phyloP scores from a whole-genome alignment of 2,797 vertebrate species.

The Bucorvus abyssinicus region DNA sequence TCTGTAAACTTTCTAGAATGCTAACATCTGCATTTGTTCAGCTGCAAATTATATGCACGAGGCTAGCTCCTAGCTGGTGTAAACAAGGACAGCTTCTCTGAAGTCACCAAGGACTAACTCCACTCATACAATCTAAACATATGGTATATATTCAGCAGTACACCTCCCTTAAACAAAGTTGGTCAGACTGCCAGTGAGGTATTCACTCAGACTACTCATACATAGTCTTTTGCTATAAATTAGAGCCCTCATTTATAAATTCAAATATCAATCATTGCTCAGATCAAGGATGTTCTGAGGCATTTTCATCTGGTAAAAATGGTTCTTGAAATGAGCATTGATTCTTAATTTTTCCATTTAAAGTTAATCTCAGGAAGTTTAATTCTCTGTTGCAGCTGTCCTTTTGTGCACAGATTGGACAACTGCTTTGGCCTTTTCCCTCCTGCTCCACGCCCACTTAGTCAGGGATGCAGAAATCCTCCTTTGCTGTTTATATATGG shows the following conservation, averaged over 20 bases:
- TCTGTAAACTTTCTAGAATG: constrained; percentile 10
- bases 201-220: not conserved
- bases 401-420: not conserved
- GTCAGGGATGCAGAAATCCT: not conserved
- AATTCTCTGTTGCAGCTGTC: not conserved
- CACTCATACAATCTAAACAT: constrained; percentile 12
- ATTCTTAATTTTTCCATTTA: not conserved
- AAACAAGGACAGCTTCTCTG: constrained; percentile 35
- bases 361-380: not conserved
- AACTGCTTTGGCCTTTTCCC: not conserved
- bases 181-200: constrained; percentile 22
- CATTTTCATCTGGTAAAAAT: not conserved
- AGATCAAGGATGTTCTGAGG: not conserved
- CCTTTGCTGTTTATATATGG: not conserved
- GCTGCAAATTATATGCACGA: constrained; percentile 37
- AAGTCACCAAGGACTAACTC: constrained; percentile 12
- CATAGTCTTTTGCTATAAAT: not conserved
- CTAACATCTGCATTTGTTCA: constrained; percentile 53
- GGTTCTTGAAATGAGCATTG: not conserved
- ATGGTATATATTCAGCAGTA: constrained; percentile 34
- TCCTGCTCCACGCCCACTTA: not conserved
- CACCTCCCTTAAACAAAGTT: constrained; percentile 8
- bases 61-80: constrained; percentile 24
- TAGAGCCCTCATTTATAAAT: not conserved
- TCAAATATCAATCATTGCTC: not conserved